Evolutionary conservation across 2,113 vertebrate genomes (phyloP).

Genomic region (Cromileptes altivelis): DNA sequence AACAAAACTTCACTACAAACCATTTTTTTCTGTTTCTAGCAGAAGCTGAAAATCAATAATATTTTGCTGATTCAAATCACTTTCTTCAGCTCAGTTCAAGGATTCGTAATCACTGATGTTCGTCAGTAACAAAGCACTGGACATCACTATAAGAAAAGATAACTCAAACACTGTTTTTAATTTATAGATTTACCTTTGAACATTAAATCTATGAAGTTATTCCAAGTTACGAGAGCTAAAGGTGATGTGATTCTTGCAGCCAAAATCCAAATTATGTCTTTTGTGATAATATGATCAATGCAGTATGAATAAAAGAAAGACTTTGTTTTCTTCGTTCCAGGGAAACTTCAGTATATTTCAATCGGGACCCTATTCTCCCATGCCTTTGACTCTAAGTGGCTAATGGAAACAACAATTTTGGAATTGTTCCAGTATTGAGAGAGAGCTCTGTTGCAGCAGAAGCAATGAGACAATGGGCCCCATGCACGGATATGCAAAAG

Average conservation of each 20-base stretch:
- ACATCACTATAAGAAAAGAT: background rate
- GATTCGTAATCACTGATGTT: background rate
- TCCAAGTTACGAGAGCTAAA: background rate
- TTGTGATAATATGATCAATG: background rate
- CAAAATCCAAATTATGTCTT: background rate
- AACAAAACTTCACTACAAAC: background rate
- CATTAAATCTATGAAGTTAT: background rate
- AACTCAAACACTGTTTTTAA: background rate
- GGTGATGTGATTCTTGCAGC: background rate
- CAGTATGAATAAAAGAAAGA: background rate
- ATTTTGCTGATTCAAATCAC: background rate
- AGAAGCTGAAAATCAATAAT: background rate
- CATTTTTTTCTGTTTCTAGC: background rate
- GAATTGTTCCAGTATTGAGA: no score
- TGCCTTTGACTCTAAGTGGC: no score
- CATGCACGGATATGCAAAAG: no score
- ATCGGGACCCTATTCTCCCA: no score
- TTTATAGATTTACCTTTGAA: background rate
- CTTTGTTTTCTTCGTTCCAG: background rate
- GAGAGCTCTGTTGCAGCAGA: no score
- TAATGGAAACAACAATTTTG: no score
- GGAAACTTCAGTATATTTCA: no score
- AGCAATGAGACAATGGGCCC: no score
- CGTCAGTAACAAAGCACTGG: no score
- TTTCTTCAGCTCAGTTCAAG: background rate